Conservation (phyloP, 2,113 vertebrate species). For the Leptobrachium leishanense region DNA sequence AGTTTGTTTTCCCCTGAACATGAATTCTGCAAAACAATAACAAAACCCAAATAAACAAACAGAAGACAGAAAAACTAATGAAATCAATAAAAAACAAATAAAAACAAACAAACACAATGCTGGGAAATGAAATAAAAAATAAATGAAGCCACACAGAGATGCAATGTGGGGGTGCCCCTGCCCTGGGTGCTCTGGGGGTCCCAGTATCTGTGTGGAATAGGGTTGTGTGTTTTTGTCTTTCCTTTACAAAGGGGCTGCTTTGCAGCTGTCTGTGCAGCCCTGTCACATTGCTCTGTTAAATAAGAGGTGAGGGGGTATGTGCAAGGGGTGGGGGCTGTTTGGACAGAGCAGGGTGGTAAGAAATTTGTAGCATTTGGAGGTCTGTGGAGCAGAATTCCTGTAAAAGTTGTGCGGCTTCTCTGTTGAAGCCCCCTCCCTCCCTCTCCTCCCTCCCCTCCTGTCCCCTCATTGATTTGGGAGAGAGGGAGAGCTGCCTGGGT, state of each 20-base stretch:
- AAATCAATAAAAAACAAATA: not conserved
- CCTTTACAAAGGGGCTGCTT: slow-evolving; percentile 14
- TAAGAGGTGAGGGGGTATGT: slow-evolving; percentile 39
- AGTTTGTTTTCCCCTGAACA: no score
- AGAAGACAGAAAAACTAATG: no score
- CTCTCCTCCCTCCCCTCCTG: slow-evolving; percentile 29
- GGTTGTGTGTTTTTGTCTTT: slow-evolving; percentile 7
- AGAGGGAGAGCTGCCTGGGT: slow-evolving; percentile 73
- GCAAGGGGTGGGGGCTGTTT: slow-evolving; percentile 36
- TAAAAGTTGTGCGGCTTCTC: slow-evolving; percentile 64
- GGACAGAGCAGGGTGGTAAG: slow-evolving; percentile 49
- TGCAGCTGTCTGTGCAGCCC: slow-evolving; percentile 48
- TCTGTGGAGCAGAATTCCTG: slow-evolving; percentile 60
- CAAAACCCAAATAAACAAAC: no score
- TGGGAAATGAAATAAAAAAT: no score
- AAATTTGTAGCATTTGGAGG: slow-evolving; percentile 62
- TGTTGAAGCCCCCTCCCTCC: slow-evolving; percentile 15
- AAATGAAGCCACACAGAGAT: no score
- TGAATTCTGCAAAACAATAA: no score
- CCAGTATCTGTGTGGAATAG: not conserved
- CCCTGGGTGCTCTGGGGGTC: not conserved
- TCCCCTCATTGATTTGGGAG: slow-evolving; percentile 62
- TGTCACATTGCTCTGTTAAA: slow-evolving; percentile 46
- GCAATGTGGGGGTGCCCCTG: not conserved
- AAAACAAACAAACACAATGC: no score